Conservation (phyloP, 2,797 vertebrate genomes). For the Karalla daura region DNA sequence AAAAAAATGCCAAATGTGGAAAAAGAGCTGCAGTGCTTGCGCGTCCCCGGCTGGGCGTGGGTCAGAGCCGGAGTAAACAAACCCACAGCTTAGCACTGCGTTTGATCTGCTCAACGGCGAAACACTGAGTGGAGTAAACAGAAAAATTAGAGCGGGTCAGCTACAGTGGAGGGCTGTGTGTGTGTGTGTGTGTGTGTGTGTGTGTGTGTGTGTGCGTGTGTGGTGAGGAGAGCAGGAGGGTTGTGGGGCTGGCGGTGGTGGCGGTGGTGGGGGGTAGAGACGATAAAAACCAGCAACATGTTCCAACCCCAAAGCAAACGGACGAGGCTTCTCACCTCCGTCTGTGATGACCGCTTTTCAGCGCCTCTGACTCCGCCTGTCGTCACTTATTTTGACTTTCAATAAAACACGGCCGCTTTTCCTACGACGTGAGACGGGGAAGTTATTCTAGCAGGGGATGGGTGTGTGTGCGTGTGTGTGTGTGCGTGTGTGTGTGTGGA, state of each 20-base stretch:
- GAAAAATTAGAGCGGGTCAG: slow-evolving; percentile 73
- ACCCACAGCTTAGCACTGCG: slow-evolving; percentile 69
- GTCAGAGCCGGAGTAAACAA: slow-evolving; percentile 80
- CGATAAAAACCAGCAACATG: slow-evolving; percentile 47
- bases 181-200: slow-evolving; percentile 9
- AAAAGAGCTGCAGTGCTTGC: slow-evolving; percentile 60
- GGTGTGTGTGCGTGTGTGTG: no score
- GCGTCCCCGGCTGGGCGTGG: slow-evolving; percentile 66
- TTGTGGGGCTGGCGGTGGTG: neutral
- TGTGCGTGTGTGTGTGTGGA: no score
- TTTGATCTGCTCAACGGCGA: slow-evolving; percentile 81
- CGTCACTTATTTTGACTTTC: slow-evolving; percentile 50
- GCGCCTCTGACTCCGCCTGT: slow-evolving; percentile 50
- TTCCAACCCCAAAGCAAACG: slow-evolving; percentile 63
- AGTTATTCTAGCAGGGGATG: no score
- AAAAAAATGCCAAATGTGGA: slow-evolving; percentile 63
- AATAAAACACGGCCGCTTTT: slow-evolving; percentile 19
- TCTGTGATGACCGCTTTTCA: slow-evolving; percentile 51
- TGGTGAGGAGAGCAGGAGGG: no score
- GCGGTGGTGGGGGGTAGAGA: slow-evolving; percentile 17
- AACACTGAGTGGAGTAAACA: slow-evolving; percentile 80
- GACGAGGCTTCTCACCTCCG: slow-evolving; percentile 7
- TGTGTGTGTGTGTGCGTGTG: slow-evolving; percentile 35
- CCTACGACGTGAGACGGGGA: slow-evolving; percentile 11
- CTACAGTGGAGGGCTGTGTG: slow-evolving; percentile 54